A percentile compares a stretch with the other conserved stretches of the same genome.
These are phyloP conservation scores for Nemoura dubitans DNA, from an alignment of 2,888 invertebrate species.

Conservation along the genomic window DNA sequence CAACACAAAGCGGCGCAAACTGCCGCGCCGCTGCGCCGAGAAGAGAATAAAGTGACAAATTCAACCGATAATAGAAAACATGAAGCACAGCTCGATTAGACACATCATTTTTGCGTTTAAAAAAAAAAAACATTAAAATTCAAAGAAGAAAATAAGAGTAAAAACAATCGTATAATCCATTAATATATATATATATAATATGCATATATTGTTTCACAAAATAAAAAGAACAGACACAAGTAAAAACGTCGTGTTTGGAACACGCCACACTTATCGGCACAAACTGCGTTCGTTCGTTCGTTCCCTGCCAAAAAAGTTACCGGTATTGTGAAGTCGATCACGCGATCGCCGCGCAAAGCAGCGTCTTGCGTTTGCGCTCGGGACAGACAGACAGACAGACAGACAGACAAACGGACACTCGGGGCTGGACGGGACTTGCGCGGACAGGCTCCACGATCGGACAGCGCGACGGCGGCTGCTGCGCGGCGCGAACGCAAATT, in stretches of 20 bases:
- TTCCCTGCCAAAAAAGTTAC: not conserved
- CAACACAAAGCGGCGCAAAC: too few species aligned
- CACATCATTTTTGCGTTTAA: constrained; percentile 4
- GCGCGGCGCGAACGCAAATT: too few species aligned
- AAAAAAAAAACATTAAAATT: constrained; percentile 12
- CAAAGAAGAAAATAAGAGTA: not conserved
- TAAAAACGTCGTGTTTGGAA: not conserved
- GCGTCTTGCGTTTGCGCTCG: too few species aligned
- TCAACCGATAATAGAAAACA: not conserved
- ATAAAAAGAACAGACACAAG: not conserved
- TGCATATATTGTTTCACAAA: not conserved
- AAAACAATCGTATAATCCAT: not conserved
- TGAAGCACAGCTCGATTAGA: not conserved
- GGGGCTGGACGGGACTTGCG: too few species aligned
- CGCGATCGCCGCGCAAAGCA: too few species aligned
- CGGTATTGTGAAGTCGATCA: not conserved
- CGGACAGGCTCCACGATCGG: too few species aligned
- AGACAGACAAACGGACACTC: too few species aligned
- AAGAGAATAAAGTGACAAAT: not conserved
- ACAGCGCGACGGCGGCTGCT: too few species aligned
- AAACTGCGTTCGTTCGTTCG: not conserved
- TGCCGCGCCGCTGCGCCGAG: not conserved
- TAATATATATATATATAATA: not conserved
- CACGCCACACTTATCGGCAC: too few species aligned
- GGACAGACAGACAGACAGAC: too few species aligned